phyloP scores from a whole-genome alignment of 2,888 invertebrate genomes.

The Galerucella nymphaeae region DNA sequence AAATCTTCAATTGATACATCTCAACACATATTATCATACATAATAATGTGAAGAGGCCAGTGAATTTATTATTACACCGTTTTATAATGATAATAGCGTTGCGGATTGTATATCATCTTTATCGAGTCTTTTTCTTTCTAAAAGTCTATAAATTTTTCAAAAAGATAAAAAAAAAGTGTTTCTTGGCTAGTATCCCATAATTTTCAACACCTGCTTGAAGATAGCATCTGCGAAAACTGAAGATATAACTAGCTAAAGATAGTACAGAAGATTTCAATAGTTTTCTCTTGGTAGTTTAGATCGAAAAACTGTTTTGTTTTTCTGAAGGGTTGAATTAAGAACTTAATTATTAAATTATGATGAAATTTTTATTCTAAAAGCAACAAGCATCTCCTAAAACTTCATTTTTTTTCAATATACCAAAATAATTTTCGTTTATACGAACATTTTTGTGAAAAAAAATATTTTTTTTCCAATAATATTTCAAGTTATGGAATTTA shows the following conservation, averaged over 20 bases:
- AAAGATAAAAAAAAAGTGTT: slow-evolving; percentile 22
- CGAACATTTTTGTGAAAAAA: too few species aligned
- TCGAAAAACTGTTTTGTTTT: background rate
- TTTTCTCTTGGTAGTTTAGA: too few species aligned
- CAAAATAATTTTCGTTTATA: too few species aligned
- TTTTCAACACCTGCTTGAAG: slow-evolving; percentile 57
- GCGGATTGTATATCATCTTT: background rate
- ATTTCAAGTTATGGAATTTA: background rate
- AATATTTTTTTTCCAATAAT: background rate
- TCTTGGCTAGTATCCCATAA: slow-evolving; percentile 48
- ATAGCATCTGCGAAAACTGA: slow-evolving; percentile 54
- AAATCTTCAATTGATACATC: too few species aligned
- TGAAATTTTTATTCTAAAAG: too few species aligned
- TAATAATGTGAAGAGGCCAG: too few species aligned
- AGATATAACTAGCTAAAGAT: slow-evolving; percentile 50
- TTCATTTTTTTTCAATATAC: too few species aligned
- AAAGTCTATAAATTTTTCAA: slow-evolving; percentile 18
- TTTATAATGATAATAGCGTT: background rate
- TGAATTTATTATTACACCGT: background rate
- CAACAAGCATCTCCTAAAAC: too few species aligned
- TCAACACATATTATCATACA: too few species aligned
- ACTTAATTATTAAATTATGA: too few species aligned
- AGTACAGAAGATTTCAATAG: background rate
- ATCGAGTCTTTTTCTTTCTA: slow-evolving; percentile 6
- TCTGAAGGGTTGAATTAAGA: too few species aligned